Percentiles rank a stretch among this genome's conserved stretches.
These are phyloP conservation scores for Tapirus indicus DNA, from an alignment of 2,797 vertebrate species.

Conservation along the genomic window DNA sequence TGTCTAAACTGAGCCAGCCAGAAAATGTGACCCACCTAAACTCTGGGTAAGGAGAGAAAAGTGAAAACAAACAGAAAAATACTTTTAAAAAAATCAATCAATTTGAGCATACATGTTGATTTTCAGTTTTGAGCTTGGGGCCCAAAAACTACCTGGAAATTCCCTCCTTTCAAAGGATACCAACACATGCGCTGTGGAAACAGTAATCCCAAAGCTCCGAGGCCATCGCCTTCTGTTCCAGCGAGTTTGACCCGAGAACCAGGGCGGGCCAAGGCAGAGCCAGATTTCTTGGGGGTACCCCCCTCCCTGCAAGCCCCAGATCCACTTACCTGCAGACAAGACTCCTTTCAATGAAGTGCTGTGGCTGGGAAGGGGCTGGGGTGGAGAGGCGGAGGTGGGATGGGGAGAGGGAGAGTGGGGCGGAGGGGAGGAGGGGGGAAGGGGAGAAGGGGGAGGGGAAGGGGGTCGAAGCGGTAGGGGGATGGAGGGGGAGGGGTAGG, in stretches of 20 bases:
- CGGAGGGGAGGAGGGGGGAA: too few species aligned
- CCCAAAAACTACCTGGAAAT: neutral
- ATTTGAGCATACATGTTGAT: neutral
- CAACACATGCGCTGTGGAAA: neutral
- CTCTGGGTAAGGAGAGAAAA: neutral
- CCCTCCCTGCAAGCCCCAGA: fast-evolving
- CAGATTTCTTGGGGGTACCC: neutral
- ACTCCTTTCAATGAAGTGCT: neutral
- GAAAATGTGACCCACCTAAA: neutral
- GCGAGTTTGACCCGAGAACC: neutral
- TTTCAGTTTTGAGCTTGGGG: neutral
- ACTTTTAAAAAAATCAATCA: neutral
- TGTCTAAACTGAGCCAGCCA: neutral
- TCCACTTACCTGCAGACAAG: neutral
- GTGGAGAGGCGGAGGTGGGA: fast-evolving
- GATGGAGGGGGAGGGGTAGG: too few species aligned
- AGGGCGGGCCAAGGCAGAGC: neutral
- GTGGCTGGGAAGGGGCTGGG: neutral
- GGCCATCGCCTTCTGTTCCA: neutral
- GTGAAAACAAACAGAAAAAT: neutral
- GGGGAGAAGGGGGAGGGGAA: too few species aligned
- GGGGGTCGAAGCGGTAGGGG: too few species aligned
- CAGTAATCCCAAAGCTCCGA: neutral
- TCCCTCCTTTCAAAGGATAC: neutral
- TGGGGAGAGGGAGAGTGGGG: too few species aligned